A percentile compares a stretch with the other conserved stretches of the same genome.
Conservation (phyloP, 2,797 vertebrate species). For the Parambassis ranga region DNA sequence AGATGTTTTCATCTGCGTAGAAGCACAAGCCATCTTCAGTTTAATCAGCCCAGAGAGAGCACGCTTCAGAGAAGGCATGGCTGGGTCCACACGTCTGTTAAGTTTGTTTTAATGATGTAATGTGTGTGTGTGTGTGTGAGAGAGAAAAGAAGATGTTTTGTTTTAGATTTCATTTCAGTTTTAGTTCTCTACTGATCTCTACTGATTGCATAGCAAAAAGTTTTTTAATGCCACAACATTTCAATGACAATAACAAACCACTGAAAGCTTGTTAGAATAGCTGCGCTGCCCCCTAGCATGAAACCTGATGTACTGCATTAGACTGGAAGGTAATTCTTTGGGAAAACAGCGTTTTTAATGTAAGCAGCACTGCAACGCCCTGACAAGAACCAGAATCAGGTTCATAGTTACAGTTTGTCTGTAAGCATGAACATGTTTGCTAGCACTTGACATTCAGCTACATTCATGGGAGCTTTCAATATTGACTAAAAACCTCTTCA, state of each 20-base stretch:
- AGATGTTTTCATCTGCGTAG: slow-evolving; percentile 51
- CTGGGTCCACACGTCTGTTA: slow-evolving; percentile 35
- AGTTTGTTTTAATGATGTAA: slow-evolving; percentile 30
- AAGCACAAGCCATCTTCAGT: slow-evolving; percentile 75
- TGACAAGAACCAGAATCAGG: slow-evolving; percentile 24
- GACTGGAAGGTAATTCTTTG: slow-evolving; percentile 14
- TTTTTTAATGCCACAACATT: slow-evolving; percentile 56
- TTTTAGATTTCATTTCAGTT: slow-evolving; percentile 55
- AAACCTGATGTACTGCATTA: slow-evolving; percentile 33
- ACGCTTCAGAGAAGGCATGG: slow-evolving; percentile 13
- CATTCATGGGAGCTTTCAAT: slow-evolving; percentile 21
- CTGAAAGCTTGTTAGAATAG: slow-evolving; percentile 15
- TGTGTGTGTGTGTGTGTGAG: neutral
- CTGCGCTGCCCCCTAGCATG: slow-evolving; percentile 61
- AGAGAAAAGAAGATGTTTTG: neutral
- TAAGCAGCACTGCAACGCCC: slow-evolving; percentile 47
- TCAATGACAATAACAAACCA: slow-evolving; percentile 58
- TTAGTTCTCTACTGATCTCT: slow-evolving; percentile 17
- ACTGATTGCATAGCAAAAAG: slow-evolving; percentile 24
- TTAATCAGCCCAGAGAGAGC: slow-evolving; percentile 23
- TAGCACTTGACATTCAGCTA: slow-evolving; percentile 31
- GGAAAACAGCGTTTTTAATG: slow-evolving; percentile 6
- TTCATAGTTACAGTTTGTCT: slow-evolving; percentile 33
- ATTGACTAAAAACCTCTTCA: neutral
- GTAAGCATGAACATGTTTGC: slow-evolving; percentile 22